A percentile compares a stretch with the other conserved stretches of the same genome.
phyloP scores from a whole-genome alignment of 1,140 invertebrate species.

The Caerostris extrusa region DNA sequence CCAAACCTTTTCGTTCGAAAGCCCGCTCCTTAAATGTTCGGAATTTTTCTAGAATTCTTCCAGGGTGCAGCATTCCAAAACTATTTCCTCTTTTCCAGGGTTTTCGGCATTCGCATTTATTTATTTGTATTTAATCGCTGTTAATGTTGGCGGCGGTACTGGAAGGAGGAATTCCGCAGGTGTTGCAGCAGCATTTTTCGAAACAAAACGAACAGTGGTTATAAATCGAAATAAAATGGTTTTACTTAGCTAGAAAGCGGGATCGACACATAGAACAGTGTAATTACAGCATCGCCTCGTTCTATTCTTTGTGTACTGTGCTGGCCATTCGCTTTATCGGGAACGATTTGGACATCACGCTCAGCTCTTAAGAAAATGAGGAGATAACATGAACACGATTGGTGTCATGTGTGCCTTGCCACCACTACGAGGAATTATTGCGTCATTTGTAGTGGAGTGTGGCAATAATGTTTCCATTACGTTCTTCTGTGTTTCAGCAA shows the following conservation, averaged over 20 bases:
- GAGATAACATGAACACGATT: slow-evolving; percentile 2
- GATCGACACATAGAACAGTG: slow-evolving; percentile 17
- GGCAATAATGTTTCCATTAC: slow-evolving; percentile 10
- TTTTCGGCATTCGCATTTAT: slow-evolving; percentile 23
- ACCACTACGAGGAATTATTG: background rate
- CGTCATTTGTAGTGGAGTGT: background rate
- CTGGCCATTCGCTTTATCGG: slow-evolving; percentile 2
- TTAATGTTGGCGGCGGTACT: slow-evolving; percentile 27
- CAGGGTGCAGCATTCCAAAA: slow-evolving; percentile 23
- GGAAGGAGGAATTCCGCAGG: slow-evolving; percentile 32
- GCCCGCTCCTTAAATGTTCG: slow-evolving; percentile 8
- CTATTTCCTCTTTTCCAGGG: slow-evolving; percentile 17
- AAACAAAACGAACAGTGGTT: slow-evolving; percentile 24
- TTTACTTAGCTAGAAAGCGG: slow-evolving; percentile 9
- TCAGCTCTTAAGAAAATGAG: background rate
- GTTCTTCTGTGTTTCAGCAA: background rate
- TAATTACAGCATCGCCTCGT: slow-evolving; percentile 33
- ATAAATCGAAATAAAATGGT: slow-evolving; percentile 44
- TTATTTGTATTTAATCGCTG: slow-evolving; percentile 45
- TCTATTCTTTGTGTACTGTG: slow-evolving; percentile 6
- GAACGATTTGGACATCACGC: background rate
- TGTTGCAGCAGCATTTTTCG: slow-evolving; percentile 30
- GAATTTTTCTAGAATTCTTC: slow-evolving; percentile 44
- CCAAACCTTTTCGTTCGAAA: background rate
- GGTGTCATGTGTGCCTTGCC: slow-evolving; percentile 5